Percentiles rank a stretch among this genome's conserved stretches.
Evolutionary conservation across 2,113 vertebrate genomes (phyloP).

Genomic region (Nestor notabilis): DNA sequence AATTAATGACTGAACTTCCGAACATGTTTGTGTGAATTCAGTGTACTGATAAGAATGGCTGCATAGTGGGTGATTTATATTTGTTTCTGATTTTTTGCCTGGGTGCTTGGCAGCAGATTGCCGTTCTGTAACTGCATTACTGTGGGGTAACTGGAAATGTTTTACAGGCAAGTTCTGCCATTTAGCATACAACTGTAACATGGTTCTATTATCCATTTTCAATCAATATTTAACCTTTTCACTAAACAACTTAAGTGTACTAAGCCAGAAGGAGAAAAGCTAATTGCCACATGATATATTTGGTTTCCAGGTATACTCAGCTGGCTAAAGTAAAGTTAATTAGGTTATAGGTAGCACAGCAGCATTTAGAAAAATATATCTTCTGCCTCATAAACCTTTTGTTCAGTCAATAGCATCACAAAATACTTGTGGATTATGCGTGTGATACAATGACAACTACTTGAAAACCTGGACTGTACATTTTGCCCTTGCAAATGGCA

Average conservation of each 20-base stretch:
- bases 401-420: slow-evolving; percentile 59
- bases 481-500: background rate
- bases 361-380: slow-evolving; percentile 62
- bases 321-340: slow-evolving; percentile 70
- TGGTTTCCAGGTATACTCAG: slow-evolving; percentile 65
- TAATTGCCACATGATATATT: slow-evolving; percentile 67
- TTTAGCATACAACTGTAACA: slow-evolving; percentile 53
- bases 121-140: slow-evolving; percentile 53
- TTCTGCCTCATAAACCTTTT: slow-evolving; percentile 57
- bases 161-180: slow-evolving; percentile 60
- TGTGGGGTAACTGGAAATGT: slow-evolving; percentile 36
- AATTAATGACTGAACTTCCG: slow-evolving; percentile 57
- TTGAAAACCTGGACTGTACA: background rate
- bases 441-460: slow-evolving; percentile 18
- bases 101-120: slow-evolving; percentile 39
- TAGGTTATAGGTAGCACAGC: slow-evolving; percentile 70
- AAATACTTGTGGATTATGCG: slow-evolving; percentile 26
- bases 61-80: slow-evolving; percentile 29
- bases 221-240: slow-evolving; percentile 68
- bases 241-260: slow-evolving; percentile 62
- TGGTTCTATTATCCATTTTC: slow-evolving; percentile 53
- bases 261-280: slow-evolving; percentile 60
- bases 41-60: background rate
- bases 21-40: slow-evolving; percentile 14
- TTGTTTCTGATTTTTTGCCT: slow-evolving; percentile 27